Percentiles rank a stretch among this genome's conserved stretches.
These are phyloP conservation scores for Biston betularia DNA, from an alignment of 2,888 invertebrate genomes.

Conservation along the genomic window DNA sequence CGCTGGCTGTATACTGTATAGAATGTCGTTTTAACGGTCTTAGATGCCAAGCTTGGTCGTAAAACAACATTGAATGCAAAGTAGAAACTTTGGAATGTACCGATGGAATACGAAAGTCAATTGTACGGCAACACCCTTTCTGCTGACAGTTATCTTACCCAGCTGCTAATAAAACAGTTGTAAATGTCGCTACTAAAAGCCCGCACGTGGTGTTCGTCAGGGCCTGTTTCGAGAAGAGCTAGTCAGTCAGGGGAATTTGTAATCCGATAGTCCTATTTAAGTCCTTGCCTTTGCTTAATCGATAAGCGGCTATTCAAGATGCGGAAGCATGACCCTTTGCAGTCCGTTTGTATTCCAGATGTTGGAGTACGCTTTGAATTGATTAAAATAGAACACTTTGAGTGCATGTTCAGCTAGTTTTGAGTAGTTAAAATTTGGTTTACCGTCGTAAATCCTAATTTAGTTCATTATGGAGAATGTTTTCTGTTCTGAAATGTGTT, in stretches of 20 bases:
- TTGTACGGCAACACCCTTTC: slow-evolving; percentile 31
- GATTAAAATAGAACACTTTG: slow-evolving; percentile 42
- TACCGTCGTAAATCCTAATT: slow-evolving; percentile 21
- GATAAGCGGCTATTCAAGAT: slow-evolving; percentile 44
- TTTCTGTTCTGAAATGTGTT: not conserved
- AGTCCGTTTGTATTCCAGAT: slow-evolving; percentile 37
- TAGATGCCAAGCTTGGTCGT: slow-evolving; percentile 25
- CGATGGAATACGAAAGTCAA: slow-evolving; percentile 30
- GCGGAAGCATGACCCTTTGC: slow-evolving; percentile 43
- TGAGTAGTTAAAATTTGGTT: slow-evolving; percentile 24
- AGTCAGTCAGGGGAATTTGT: slow-evolving; percentile 33
- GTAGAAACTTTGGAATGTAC: slow-evolving; percentile 23
- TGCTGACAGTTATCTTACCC: slow-evolving; percentile 39
- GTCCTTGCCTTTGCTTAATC: slow-evolving; percentile 40
- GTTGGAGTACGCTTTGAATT: slow-evolving; percentile 32
- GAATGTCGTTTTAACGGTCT: slow-evolving; percentile 34
- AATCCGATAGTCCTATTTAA: slow-evolving; percentile 43
- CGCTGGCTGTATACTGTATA: slow-evolving; percentile 28
- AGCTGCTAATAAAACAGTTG: slow-evolving; percentile 38
- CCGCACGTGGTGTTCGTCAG: slow-evolving; percentile 43
- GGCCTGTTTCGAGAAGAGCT: slow-evolving; percentile 27
- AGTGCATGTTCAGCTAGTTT: slow-evolving; percentile 18
- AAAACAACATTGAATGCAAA: slow-evolving; percentile 39
- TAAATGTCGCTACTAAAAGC: slow-evolving; percentile 40
- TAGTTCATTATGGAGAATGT: slow-evolving; percentile 9